Conservation (phyloP, 2,797 vertebrate genomes). For the Macrochelys suwanniensis region DNA sequence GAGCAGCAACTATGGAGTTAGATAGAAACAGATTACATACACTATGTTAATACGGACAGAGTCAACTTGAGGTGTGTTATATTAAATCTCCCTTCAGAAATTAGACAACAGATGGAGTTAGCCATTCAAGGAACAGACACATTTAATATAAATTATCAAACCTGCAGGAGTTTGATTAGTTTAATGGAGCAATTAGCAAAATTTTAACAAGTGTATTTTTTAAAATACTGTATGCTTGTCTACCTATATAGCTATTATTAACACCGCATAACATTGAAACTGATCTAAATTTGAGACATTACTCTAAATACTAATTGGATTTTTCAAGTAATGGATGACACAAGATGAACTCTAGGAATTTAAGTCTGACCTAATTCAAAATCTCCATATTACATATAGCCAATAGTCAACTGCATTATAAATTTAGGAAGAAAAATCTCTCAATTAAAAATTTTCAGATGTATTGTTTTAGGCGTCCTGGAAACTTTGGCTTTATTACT, state of each 20-base stretch:
- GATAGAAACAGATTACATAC: neutral
- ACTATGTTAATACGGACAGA: neutral
- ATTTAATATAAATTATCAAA: slow-evolving; percentile 15
- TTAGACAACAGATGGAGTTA: neutral
- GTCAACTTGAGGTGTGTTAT: neutral
- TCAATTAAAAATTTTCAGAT: neutral
- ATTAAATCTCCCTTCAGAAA: neutral
- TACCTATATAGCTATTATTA: neutral
- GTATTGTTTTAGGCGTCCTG: fast-evolving
- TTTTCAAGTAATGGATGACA: neutral
- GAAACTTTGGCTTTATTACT: neutral
- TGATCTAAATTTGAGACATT: neutral
- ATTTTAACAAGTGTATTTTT: neutral
- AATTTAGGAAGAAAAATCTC: neutral
- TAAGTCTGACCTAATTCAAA: slow-evolving; percentile 7
- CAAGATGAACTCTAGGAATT: neutral
- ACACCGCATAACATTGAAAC: neutral
- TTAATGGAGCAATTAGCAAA: slow-evolving; percentile 26
- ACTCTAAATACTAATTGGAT: neutral
- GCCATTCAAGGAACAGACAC: neutral
- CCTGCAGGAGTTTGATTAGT: slow-evolving; percentile 46
- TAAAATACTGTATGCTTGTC: slow-evolving; percentile 7
- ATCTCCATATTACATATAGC: neutral
- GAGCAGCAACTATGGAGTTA: neutral
- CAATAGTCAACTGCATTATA: neutral